Base-by-base conservation (phyloP, 1,140 invertebrate species). In the Parasteatoda tepidariorum region DNA sequence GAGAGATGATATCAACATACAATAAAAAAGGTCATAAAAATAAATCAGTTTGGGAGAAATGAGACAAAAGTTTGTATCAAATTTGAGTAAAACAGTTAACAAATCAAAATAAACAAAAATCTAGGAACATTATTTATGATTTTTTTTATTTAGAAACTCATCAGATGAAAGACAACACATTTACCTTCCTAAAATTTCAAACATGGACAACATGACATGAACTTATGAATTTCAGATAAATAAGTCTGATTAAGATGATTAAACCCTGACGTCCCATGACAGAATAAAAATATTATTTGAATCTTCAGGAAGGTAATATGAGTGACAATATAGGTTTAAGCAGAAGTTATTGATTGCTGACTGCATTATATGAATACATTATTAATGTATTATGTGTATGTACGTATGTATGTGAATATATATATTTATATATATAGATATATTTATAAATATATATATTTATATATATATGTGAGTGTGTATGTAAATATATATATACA, bases 101-200 rank as follows among this genome's bases (percentile, higher is more conserved):
- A 28, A 79, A 79, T 57, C 33, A 68, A 59, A 57, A 68, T 41
- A 48, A 48, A 82, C 59, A 22, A 67, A 41, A 67, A 38, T 67
- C 54, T 82, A 82, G 64, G 66, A 61, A 61, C 66, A 71, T 82
- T 22, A 70, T 81, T 3, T 81, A 34, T 82, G 67, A 82, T 64
- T 38, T 22, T 81, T 70, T 41, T 55, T 38, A 33, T 62, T 61
- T 61, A 61, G 71, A 76, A 68, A 28, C 28, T 71, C 48, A 34
- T 82, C 55, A 15, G 57, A 70, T 82, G 67, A 82, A 41, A 64
- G 78, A 70, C 73, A 81, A 57, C 24, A 76, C 57, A 5, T 38
- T 30, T 61, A 82, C 66, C 78, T 71, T 57, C 78, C 66, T 82
- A 67, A 82, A 82, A 82, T 82, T 82, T 82, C 78, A 70, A 82